Evolutionary conservation across 2,888 invertebrate species (phyloP).

Genomic region (Mythimna albipuncta): DNA sequence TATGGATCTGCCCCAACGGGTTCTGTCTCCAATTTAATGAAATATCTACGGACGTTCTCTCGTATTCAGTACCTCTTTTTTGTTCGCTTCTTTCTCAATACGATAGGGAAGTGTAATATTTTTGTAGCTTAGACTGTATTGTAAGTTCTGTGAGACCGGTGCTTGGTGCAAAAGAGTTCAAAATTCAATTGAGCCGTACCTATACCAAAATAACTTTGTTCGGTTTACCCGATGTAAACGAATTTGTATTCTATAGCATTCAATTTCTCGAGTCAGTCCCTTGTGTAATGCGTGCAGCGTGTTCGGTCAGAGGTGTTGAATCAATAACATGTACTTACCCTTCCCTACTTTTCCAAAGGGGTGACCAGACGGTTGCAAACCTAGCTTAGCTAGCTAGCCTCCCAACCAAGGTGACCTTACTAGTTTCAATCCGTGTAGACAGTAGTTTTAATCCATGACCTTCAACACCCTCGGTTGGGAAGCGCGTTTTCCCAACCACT

Average conservation of each 20-base stretch:
- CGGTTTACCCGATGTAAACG: not conserved
- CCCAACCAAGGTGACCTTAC: no score
- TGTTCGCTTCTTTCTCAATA: not conserved
- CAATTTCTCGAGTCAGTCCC: slow-evolving; percentile 14
- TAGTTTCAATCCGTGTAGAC: no score
- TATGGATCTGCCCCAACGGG: slow-evolving; percentile 43
- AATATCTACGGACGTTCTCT: slow-evolving; percentile 20
- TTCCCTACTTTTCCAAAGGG: slow-evolving; percentile 2
- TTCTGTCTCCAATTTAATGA: slow-evolving; percentile 41
- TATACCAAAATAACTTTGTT: not conserved
- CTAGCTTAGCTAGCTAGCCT: no score
- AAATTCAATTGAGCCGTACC: not conserved
- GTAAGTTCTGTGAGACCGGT: not conserved
- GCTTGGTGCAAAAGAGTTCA: not conserved
- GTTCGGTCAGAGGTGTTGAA: slow-evolving; percentile 28
- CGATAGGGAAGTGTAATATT: not conserved
- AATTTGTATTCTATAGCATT: slow-evolving; percentile 12
- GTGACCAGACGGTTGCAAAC: no score
- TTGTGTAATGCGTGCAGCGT: slow-evolving; percentile 19
- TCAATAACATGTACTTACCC: slow-evolving; percentile 33
- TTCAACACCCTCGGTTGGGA: no score
- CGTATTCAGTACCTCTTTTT: slow-evolving; percentile 1
- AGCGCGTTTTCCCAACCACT: no score
- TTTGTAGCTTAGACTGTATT: not conserved
- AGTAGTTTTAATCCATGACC: no score